Evolutionary conservation across 2,888 invertebrate genomes (phyloP).

Genomic region (Muscina levida): DNA sequence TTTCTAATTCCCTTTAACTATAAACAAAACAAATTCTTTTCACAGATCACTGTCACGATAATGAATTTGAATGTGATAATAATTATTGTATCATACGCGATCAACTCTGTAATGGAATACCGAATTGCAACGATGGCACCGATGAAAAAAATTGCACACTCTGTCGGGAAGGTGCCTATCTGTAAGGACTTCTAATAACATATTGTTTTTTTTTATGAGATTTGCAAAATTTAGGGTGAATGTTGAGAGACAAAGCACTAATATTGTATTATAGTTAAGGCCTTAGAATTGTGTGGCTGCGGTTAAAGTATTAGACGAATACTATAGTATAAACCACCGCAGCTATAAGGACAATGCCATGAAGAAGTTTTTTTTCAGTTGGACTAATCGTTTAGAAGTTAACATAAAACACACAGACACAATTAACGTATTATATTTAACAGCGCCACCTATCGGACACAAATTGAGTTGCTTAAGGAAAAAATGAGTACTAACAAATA

Average conservation of each 20-base stretch:
- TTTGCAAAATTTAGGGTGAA: slow-evolving; percentile 31
- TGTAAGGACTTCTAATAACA: slow-evolving; percentile 74
- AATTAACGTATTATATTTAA: no score
- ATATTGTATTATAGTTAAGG: no score
- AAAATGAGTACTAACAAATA: no score
- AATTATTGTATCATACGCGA: slow-evolving; percentile 83
- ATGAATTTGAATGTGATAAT: slow-evolving; percentile 83
- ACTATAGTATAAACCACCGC: neutral
- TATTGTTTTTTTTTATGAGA: slow-evolving; percentile 33
- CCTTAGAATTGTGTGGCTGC: no score
- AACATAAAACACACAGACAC: no score
- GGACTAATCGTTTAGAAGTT: slow-evolving; percentile 14
- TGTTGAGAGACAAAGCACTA: no score
- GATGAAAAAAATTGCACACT: slow-evolving; percentile 81
- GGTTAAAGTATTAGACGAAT: slow-evolving; percentile 19
- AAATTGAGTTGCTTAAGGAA: no score
- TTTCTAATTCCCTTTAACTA: neutral
- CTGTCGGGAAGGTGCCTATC: slow-evolving; percentile 78
- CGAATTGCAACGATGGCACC: slow-evolving; percentile 81
- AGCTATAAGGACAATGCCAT: no score
- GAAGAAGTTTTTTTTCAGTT: no score
- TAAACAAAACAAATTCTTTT: slow-evolving; percentile 58
- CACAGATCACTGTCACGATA: slow-evolving; percentile 77
- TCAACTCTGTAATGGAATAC: slow-evolving; percentile 81
- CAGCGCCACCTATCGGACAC: no score